Evolutionary conservation across 1,140 invertebrate species (phyloP).

Genomic region (Orussus abietinus): DNA sequence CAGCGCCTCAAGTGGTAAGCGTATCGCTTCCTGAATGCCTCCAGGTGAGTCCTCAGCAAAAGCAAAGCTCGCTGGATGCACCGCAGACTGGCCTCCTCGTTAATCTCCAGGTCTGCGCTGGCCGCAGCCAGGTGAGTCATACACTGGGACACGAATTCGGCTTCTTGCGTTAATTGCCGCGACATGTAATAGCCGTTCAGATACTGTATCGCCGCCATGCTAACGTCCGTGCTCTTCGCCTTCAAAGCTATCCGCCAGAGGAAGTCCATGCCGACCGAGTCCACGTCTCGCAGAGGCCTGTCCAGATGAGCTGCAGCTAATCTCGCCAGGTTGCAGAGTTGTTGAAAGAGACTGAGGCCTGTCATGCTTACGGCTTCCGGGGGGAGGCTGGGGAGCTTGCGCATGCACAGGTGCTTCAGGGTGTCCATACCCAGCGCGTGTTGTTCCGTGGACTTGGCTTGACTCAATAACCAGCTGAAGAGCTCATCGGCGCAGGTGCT

Average conservation of each 20-base stretch:
- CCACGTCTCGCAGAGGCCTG: slow-evolving; percentile 46
- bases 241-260: slow-evolving; percentile 88
- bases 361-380: slow-evolving; percentile 90
- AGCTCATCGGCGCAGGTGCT: slow-evolving; percentile 82
- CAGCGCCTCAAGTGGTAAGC: slow-evolving; percentile 81
- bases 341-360: slow-evolving; percentile 84
- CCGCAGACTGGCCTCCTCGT: slow-evolving; percentile 76
- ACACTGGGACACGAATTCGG: slow-evolving; percentile 87
- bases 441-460: slow-evolving; percentile 85
- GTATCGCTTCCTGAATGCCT: slow-evolving; percentile 84
- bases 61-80: slow-evolving; percentile 86
- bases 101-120: slow-evolving; percentile 65
- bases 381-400: slow-evolving; percentile 82
- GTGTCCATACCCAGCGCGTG: slow-evolving; percentile 85
- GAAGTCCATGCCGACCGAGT: slow-evolving; percentile 80
- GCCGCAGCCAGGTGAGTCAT: slow-evolving; percentile 85
- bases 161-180: slow-evolving; percentile 82
- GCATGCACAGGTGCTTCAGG: slow-evolving; percentile 80
- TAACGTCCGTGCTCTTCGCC: slow-evolving; percentile 87
- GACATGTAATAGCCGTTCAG: slow-evolving; percentile 91
- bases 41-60: slow-evolving; percentile 85
- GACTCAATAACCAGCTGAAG: slow-evolving; percentile 86
- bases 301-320: slow-evolving; percentile 64
- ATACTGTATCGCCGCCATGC: slow-evolving; percentile 89
- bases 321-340: slow-evolving; percentile 79